phyloP scores from a whole-genome alignment of 53 echinoderm and acorn worm genomes.

The Zoroaster sp. region DNA sequence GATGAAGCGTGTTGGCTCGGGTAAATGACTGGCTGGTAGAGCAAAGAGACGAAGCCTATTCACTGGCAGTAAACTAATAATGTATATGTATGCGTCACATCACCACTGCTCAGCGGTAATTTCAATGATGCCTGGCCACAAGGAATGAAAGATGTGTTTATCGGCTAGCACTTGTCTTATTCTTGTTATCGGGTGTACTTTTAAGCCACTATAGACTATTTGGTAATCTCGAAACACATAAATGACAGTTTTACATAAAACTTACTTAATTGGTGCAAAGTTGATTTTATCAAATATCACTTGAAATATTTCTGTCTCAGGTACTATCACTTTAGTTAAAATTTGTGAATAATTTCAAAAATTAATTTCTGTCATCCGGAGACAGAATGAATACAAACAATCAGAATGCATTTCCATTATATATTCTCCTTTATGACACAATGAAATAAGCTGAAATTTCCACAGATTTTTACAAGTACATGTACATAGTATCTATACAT shows the following conservation, averaged over 20 bases:
- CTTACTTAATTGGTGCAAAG: too few relatives aligned
- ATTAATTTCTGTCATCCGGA: too few relatives aligned
- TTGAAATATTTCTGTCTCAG: neutral
- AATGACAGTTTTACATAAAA: neutral
- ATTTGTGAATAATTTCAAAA: too few relatives aligned
- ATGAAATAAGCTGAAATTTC: too few relatives aligned
- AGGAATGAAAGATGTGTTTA: neutral
- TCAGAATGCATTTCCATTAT: too few relatives aligned
- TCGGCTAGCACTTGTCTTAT: neutral
- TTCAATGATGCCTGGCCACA: slow-evolving; percentile 1
- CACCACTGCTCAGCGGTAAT: slow-evolving; percentile 16
- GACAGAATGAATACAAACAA: too few relatives aligned
- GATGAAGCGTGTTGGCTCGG: neutral
- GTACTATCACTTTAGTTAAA: neutral
- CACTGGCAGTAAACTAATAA: slow-evolving; percentile 35
- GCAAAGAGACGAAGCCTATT: neutral
- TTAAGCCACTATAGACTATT: neutral
- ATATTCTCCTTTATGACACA: too few relatives aligned
- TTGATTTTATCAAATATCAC: too few relatives aligned
- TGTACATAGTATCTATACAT: too few relatives aligned
- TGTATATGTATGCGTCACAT: slow-evolving; percentile 43
- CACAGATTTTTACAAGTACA: too few relatives aligned
- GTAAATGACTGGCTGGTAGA: slow-evolving; percentile 8
- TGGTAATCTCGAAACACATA: neutral
- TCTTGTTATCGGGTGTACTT: neutral